phyloP scores from a whole-genome alignment of 2,797 vertebrate species.

The Lepus townsendii region DNA sequence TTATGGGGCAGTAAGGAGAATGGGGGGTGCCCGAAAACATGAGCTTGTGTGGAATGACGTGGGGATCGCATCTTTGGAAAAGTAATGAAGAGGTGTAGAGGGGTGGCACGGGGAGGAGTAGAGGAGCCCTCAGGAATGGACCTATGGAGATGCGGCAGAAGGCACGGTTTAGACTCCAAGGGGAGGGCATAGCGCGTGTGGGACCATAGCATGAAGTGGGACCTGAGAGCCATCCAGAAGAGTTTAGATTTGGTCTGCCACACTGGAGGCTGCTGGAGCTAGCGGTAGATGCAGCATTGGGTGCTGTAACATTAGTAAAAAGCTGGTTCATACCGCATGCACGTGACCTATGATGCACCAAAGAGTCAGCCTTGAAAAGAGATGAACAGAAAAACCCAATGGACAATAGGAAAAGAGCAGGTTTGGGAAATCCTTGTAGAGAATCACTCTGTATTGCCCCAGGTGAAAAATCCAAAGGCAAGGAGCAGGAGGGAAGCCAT shows the following conservation, averaged over 20 bases:
- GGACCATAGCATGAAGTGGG: not conserved
- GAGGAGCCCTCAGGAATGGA: not conserved
- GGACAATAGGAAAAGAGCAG: not conserved
- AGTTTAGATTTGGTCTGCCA: not conserved
- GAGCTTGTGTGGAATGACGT: not conserved
- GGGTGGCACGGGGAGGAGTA: not conserved
- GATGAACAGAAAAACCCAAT: not conserved
- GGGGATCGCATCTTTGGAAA: not conserved
- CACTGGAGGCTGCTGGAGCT: not conserved
- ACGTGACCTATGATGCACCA: not conserved
- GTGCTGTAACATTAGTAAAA: not conserved
- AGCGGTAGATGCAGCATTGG: not conserved
- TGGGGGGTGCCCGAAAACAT: not conserved
- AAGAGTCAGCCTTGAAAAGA: constrained; percentile 29
- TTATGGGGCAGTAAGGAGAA: not conserved
- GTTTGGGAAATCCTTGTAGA: not conserved
- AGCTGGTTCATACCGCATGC: not conserved
- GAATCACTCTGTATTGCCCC: not conserved
- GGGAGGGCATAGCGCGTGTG: not conserved
- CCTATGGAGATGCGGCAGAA: not conserved
- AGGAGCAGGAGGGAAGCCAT: not conserved
- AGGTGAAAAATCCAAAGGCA: not conserved
- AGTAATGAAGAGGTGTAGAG: not conserved
- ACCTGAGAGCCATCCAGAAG: not conserved
- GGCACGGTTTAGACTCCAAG: not conserved